Conservation (phyloP, 2,113 vertebrate genomes). For the Pseudorectes ferrugineus region DNA sequence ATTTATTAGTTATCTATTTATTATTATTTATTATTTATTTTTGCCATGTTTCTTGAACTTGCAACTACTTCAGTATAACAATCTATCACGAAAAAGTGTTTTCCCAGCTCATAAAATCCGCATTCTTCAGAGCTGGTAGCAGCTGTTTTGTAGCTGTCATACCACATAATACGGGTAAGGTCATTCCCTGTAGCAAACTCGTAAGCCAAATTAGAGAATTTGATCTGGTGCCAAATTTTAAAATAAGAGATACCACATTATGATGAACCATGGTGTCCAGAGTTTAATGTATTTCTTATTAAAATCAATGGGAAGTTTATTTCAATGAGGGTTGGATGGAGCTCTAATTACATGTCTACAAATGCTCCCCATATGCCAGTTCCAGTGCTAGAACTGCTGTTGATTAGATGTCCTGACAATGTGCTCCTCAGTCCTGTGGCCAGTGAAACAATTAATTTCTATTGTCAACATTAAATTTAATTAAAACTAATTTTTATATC, state of each 20-base stretch:
- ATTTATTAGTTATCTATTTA: neutral
- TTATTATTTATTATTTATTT: neutral
- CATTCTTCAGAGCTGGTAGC: neutral
- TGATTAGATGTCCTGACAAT: neutral
- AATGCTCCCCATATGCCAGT: neutral
- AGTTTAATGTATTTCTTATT: conserved; percentile 30
- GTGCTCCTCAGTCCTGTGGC: neutral
- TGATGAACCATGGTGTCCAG: neutral
- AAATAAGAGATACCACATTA: neutral
- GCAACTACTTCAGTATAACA: neutral
- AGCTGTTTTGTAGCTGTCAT: conserved; percentile 32
- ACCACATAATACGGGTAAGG: neutral
- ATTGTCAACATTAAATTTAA: neutral
- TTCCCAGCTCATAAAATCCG: neutral
- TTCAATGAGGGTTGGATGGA: neutral
- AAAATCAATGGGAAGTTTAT: conserved; percentile 33
- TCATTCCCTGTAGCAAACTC: neutral
- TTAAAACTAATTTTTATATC: neutral
- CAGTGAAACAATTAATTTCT: neutral
- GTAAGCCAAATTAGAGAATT: neutral
- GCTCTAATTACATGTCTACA: neutral
- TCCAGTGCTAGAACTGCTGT: neutral
- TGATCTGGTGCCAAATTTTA: neutral
- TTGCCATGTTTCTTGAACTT: neutral
- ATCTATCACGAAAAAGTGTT: neutral